phyloP scores from a whole-genome alignment of 1,140 invertebrate genomes.

The Drosophila nikananu region DNA sequence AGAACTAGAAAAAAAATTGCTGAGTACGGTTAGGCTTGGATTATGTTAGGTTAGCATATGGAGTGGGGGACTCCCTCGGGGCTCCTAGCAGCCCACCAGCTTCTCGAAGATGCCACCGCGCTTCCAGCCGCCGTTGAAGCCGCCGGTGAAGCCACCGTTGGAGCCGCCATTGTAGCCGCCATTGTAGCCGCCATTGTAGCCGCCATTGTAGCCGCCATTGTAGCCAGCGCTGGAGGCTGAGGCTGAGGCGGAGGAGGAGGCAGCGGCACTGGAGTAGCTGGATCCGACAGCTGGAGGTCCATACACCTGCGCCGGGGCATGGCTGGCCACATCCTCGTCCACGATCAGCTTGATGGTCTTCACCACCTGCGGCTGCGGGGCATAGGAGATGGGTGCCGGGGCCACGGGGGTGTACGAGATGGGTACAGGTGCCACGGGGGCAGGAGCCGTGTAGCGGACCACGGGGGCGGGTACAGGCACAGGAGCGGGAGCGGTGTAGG shows the following conservation, averaged over 20 bases:
- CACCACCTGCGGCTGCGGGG: constrained; percentile 50
- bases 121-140: constrained; percentile 61
- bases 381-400: constrained; percentile 24
- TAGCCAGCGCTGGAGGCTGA: constrained; percentile 27
- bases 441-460: constrained; percentile 18
- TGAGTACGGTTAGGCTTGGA: constrained; percentile 40
- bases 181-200: constrained; percentile 29
- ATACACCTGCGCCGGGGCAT: constrained; percentile 57
- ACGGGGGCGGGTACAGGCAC: constrained; percentile 17
- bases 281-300: constrained; percentile 58
- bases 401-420: constrained; percentile 14
- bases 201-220: constrained; percentile 29
- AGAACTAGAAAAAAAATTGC: constrained; percentile 64
- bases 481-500: constrained; percentile 19
- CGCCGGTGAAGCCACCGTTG: constrained; percentile 35
- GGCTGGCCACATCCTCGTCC: constrained; percentile 51
- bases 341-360: constrained; percentile 79
- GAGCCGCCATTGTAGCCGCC: constrained; percentile 26
- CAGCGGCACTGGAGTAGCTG: constrained; percentile 45
- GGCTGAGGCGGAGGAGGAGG: constrained; percentile 33
- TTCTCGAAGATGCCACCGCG: constrained; percentile 79
- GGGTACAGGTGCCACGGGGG: constrained; percentile 2
- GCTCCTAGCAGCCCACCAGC: constrained; percentile 68
- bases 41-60: constrained; percentile 20
- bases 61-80: not conserved